Percentiles rank a stretch among this genome's conserved stretches.
phyloP scores from a whole-genome alignment of 2,888 invertebrate genomes.

The Disparrhopalites patrizii region DNA sequence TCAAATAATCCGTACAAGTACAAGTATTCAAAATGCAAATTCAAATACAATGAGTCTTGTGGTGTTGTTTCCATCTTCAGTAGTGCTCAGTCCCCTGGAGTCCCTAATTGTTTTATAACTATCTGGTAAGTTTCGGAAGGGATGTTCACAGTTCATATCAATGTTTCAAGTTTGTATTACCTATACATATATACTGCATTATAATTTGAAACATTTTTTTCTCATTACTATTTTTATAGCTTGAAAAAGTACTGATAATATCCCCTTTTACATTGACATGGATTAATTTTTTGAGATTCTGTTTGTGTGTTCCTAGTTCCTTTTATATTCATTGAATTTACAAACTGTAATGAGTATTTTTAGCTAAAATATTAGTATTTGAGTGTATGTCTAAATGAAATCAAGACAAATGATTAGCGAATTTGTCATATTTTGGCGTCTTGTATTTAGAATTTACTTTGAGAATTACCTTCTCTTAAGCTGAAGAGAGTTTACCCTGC shows the following conservation, averaged over 20 bases:
- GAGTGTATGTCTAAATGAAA: no score
- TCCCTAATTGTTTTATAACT: conserved; percentile 83
- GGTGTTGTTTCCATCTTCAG: conserved; percentile 45
- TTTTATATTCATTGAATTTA: not conserved
- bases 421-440: no score
- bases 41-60: conserved; percentile 31
- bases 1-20: no score
- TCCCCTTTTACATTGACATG: not conserved
- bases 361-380: not conserved
- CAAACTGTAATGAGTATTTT: not conserved
- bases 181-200: not conserved
- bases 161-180: not conserved
- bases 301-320: not conserved
- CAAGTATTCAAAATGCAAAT: conserved; percentile 20
- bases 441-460: no score
- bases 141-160: conserved; percentile 15
- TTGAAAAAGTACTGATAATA: not conserved
- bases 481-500: no score
- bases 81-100: conserved; percentile 65
- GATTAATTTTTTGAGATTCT: not conserved
- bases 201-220: not conserved
- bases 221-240: not conserved
- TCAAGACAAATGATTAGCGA: no score
- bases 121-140: conserved; percentile 68
- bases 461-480: no score